Conservation (phyloP, 2,888 invertebrate species). For the Melikaiella ostensackeni region DNA sequence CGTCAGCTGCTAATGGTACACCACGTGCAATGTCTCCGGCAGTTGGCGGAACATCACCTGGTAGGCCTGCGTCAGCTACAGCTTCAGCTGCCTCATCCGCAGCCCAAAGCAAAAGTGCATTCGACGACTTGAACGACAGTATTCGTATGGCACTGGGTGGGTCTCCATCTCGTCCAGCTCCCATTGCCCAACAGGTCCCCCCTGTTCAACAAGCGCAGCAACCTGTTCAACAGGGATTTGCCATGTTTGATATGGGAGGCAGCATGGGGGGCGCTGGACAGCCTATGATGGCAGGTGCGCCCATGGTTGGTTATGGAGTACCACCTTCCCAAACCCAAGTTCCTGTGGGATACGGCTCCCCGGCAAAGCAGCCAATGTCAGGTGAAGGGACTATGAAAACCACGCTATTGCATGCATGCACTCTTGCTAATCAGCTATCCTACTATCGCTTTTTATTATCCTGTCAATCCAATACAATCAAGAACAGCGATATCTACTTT, state of each 20-base stretch:
- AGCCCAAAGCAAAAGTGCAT: constrained; percentile 81
- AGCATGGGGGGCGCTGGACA: constrained; percentile 62
- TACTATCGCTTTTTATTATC: no score
- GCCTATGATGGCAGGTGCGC: constrained; percentile 62
- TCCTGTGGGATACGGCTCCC: constrained; percentile 76
- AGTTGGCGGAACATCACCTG: constrained; percentile 73
- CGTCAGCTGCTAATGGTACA: constrained; percentile 70
- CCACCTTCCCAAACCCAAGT: constrained; percentile 72
- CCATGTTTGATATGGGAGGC: constrained; percentile 67
- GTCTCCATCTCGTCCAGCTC: constrained; percentile 78
- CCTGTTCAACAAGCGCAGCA: constrained; percentile 59
- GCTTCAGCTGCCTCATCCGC: constrained; percentile 78
- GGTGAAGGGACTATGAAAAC: constrained; percentile 75
- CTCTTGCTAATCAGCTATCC: constrained; percentile 14
- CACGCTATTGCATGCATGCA: constrained; percentile 50
- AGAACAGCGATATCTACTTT: no score
- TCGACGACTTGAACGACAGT: constrained; percentile 84
- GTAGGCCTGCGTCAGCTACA: constrained; percentile 79
- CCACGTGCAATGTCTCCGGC: constrained; percentile 74
- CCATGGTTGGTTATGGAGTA: constrained; percentile 65
- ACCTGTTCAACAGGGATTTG: constrained; percentile 64
- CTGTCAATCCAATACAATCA: no score
- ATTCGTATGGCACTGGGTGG: constrained; percentile 84
- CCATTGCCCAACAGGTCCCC: constrained; percentile 61
- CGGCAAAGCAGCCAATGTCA: constrained; percentile 78